Conservation (phyloP, 2,888 invertebrate species). For the Caradrina kadenii region DNA sequence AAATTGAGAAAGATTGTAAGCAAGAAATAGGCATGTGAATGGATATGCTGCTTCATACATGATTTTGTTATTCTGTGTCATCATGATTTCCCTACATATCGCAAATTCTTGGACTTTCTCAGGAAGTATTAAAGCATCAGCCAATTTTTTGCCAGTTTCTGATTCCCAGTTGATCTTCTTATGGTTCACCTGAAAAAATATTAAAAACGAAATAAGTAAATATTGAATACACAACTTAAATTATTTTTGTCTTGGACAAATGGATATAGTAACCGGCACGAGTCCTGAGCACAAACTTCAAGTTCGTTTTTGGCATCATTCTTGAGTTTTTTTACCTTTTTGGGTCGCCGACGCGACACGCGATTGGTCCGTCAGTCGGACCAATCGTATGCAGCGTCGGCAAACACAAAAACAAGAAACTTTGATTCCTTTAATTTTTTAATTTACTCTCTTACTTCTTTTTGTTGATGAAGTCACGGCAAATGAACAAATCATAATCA, state of each 20-base stretch:
- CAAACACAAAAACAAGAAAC: too few relatives aligned
- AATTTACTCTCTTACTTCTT: too few relatives aligned
- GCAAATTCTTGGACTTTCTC: conserved; percentile 95
- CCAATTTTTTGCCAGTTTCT: conserved; percentile 91
- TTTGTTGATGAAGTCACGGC: too few relatives aligned
- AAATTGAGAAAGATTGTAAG: conserved; percentile 88
- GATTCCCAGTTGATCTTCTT: conserved; percentile 92
- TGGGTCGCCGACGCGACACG: too few relatives aligned
- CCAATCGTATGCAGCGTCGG: too few relatives aligned
- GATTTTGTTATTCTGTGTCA: conserved; percentile 91
- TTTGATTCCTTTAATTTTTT: too few relatives aligned
- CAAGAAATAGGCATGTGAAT: conserved; percentile 82
- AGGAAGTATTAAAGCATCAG: conserved; percentile 93
- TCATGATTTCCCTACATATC: conserved; percentile 93
- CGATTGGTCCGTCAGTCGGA: too few relatives aligned
- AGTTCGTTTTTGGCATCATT: too few relatives aligned
- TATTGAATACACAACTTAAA: conserved; percentile 2
- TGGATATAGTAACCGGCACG: too few relatives aligned
- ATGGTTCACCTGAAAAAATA: conserved; percentile 89
- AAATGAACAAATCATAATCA: conserved; percentile 62
- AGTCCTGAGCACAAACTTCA: too few relatives aligned
- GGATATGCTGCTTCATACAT: conserved; percentile 90
- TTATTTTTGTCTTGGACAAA: not conserved
- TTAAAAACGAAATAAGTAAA: too few relatives aligned
- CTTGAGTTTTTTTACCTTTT: too few relatives aligned